These are phyloP conservation scores for Aldrovandia affinis DNA, from an alignment of 2,797 vertebrate genomes.

Conservation along the genomic window DNA sequence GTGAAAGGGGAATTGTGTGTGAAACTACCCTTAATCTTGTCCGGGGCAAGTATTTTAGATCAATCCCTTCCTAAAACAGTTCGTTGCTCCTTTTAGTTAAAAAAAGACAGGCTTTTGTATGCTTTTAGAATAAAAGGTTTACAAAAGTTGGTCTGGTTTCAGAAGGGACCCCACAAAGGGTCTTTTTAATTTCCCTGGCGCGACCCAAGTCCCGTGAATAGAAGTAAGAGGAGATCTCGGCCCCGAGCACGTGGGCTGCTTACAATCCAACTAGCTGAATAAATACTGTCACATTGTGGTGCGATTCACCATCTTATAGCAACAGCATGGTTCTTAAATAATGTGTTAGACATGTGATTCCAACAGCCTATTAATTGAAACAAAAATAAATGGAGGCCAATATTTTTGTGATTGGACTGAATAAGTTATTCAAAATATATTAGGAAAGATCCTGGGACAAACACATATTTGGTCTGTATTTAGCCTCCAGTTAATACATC, in stretches of 20 bases:
- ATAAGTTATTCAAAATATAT: neutral
- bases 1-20: constrained; percentile 31
- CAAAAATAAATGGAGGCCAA: neutral
- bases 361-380: constrained; percentile 65
- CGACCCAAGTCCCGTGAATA: constrained; percentile 62
- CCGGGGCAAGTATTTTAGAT: constrained; percentile 30
- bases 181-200: constrained; percentile 64
- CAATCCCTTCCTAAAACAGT: constrained; percentile 50
- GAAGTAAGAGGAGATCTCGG: constrained; percentile 56
- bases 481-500: no score
- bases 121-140: constrained; percentile 67
- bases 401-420: neutral
- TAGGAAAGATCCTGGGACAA: no score
- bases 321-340: neutral
- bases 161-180: constrained; percentile 64
- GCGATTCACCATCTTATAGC: neutral
- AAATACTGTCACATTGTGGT: constrained; percentile 30
- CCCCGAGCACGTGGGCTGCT: constrained; percentile 63
- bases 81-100: constrained; percentile 46
- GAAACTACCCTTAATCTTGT: constrained; percentile 35
- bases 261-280: constrained; percentile 54
- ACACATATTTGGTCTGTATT: no score
- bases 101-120: constrained; percentile 58
- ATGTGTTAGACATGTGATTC: neutral
- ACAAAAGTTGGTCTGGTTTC: constrained; percentile 61